These are phyloP conservation scores for Nannoperca obscura DNA, from an alignment of 2,797 vertebrate genomes.

Conservation along the genomic window DNA sequence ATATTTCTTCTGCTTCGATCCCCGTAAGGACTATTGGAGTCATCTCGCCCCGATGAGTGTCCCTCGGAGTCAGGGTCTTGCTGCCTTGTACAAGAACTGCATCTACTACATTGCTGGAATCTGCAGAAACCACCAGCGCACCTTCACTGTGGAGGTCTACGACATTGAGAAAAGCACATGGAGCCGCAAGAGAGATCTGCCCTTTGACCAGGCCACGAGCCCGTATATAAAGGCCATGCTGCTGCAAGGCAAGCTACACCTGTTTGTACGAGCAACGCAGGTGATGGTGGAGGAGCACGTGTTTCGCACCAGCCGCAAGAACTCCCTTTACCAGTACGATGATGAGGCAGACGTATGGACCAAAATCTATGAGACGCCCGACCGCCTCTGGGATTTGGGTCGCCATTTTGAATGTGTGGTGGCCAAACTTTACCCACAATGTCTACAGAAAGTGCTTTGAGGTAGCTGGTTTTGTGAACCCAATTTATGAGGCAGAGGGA, in stretches of 20 bases:
- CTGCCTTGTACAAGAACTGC: slow-evolving; percentile 92
- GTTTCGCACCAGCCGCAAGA: slow-evolving; percentile 99
- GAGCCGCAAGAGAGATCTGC: slow-evolving; percentile 94
- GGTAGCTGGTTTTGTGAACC: slow-evolving; percentile 48
- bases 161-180: slow-evolving; percentile 95
- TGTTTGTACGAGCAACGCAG: slow-evolving; percentile 98
- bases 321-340: slow-evolving; percentile 97
- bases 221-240: slow-evolving; percentile 97
- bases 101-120: slow-evolving; percentile 98
- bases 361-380: slow-evolving; percentile 97
- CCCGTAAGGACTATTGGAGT: slow-evolving; percentile 98
- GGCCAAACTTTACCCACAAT: slow-evolving; percentile 99
- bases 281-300: slow-evolving; percentile 98
- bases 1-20: slow-evolving; percentile 98
- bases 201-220: slow-evolving; percentile 97
- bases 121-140: slow-evolving; percentile 96
- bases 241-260: slow-evolving; percentile 93
- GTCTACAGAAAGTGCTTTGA: slow-evolving; percentile 99
- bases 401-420: slow-evolving; percentile 99
- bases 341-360: slow-evolving; percentile 92
- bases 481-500: slow-evolving; percentile 56
- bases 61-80: slow-evolving; percentile 95
- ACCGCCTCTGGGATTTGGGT: slow-evolving; percentile 98
- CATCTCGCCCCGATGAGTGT: slow-evolving; percentile 95
- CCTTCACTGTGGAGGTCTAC: slow-evolving; percentile 97